These are phyloP conservation scores for Xylocopa sonorina DNA, from an alignment of 1,140 invertebrate genomes.

Conservation along the genomic window DNA sequence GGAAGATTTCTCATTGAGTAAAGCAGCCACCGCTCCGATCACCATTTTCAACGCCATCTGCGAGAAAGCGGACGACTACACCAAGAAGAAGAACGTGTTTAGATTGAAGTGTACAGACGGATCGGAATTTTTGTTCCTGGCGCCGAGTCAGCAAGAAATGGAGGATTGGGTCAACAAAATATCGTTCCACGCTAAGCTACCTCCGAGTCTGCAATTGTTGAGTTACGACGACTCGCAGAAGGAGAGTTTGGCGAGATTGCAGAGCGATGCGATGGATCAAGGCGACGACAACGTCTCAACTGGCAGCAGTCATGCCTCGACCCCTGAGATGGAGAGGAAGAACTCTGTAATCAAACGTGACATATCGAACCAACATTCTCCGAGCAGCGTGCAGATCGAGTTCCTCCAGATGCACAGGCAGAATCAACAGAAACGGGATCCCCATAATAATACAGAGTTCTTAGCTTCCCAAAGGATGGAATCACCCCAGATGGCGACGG, in stretches of 20 bases:
- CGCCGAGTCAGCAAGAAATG: conserved; percentile 88
- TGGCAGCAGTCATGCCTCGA: conserved; percentile 81
- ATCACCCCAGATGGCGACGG: conserved; percentile 65
- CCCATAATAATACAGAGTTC: conserved; percentile 62
- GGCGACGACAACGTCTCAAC: conserved; percentile 75
- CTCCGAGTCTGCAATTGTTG: conserved; percentile 93
- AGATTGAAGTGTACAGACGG: conserved; percentile 93
- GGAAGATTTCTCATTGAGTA: conserved; percentile 93
- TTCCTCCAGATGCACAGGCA: conserved; percentile 76
- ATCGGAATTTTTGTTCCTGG: conserved; percentile 95
- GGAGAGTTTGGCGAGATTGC: conserved; percentile 77
- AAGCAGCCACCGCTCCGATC: conserved; percentile 94
- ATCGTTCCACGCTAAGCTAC: conserved; percentile 94
- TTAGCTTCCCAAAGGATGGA: conserved; percentile 62
- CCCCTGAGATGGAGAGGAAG: conserved; percentile 80
- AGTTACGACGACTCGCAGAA: conserved; percentile 88
- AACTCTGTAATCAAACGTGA: conserved; percentile 80
- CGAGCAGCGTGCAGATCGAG: conserved; percentile 74
- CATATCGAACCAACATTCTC: conserved; percentile 60
- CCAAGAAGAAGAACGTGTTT: conserved; percentile 97
- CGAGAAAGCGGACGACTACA: conserved; percentile 94
- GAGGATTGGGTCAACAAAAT: conserved; percentile 97
- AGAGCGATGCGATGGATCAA: conserved; percentile 71
- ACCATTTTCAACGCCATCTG: conserved; percentile 94
- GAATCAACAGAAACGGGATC: conserved; percentile 72